phyloP scores from a whole-genome alignment of 2,113 vertebrate species.

The Brienomyrus brachyistius region DNA sequence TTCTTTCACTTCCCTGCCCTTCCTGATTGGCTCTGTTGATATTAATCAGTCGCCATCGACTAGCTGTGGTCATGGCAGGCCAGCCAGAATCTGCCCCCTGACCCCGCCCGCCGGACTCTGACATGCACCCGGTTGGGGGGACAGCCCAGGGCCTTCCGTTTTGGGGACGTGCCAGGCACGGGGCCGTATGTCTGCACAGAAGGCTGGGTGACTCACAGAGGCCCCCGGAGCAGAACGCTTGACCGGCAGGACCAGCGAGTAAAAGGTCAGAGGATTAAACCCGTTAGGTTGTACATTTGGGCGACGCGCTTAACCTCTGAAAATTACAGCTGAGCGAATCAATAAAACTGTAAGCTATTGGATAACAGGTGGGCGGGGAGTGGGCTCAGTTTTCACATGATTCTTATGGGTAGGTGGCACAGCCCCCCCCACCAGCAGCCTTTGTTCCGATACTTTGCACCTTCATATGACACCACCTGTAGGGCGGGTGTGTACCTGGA shows the following conservation, averaged over 20 bases:
- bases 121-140: constrained; percentile 26
- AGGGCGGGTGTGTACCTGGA: background rate
- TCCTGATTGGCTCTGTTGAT: background rate
- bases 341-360: background rate
- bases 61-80: background rate
- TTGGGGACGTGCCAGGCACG: constrained; percentile 47
- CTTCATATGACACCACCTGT: background rate
- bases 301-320: background rate
- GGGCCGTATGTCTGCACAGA: constrained; percentile 41
- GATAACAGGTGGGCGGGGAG: background rate
- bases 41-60: background rate
- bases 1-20: background rate
- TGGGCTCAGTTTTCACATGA: background rate
- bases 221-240: background rate
- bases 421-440: background rate
- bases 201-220: background rate
- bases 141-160: background rate
- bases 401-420: background rate
- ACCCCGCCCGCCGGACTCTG: background rate
- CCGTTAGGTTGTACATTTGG: background rate
- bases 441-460: background rate
- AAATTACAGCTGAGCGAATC: background rate
- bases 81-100: background rate
- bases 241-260: background rate
- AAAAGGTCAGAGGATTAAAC: background rate